A percentile compares a stretch with the other conserved stretches of the same genome.
These are phyloP conservation scores for Phymorhynchus buccinoides DNA, from an alignment of 1,140 invertebrate species.

Conservation along the genomic window DNA sequence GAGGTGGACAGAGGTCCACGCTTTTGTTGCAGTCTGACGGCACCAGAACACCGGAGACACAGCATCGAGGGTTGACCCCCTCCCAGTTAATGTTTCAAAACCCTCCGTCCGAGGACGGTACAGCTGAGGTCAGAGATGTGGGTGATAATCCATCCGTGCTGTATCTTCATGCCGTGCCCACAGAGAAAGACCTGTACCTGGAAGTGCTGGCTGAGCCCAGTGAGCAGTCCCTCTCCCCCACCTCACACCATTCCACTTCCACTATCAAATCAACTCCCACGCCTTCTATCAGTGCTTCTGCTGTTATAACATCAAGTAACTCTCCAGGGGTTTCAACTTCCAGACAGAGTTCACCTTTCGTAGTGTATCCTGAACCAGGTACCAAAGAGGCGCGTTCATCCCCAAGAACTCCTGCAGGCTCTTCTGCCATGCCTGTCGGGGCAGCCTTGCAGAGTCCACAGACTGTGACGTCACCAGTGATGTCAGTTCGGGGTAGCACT, in stretches of 20 bases:
- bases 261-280: background rate
- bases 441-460: background rate
- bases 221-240: background rate
- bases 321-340: background rate
- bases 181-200: background rate
- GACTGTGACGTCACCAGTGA: background rate
- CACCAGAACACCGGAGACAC: background rate
- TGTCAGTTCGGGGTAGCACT: background rate
- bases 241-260: background rate
- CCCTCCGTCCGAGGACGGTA: background rate
- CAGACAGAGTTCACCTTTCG: background rate
- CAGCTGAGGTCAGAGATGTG: background rate
- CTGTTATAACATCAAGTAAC: background rate
- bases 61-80: background rate
- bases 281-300: background rate
- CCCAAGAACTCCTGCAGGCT: background rate
- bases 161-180: conserved; percentile 15
- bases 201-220: background rate
- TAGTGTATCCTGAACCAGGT: background rate
- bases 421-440: background rate
- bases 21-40: background rate
- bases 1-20: background rate
- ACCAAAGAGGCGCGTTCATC: background rate
- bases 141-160: background rate
- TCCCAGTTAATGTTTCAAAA: background rate